These are phyloP conservation scores for Melanophora roralis DNA, from an alignment of 2,888 invertebrate genomes.

Conservation along the genomic window DNA sequence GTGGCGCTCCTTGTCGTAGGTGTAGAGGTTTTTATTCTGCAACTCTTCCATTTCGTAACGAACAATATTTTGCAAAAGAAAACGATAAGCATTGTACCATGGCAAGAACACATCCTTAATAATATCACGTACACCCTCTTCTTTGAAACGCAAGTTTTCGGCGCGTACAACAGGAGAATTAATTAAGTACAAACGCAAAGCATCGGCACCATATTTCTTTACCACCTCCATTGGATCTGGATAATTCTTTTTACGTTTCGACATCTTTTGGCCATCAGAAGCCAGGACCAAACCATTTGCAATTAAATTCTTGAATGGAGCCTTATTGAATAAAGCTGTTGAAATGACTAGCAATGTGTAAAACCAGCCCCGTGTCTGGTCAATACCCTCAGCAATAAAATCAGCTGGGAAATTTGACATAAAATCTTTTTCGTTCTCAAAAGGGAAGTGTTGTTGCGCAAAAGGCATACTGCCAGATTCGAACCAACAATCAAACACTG, in stretches of 20 bases:
- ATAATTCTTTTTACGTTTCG: slow-evolving; percentile 98
- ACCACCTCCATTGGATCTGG: slow-evolving; percentile 96
- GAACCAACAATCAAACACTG: slow-evolving; percentile 99
- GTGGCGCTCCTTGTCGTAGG: slow-evolving; percentile 79
- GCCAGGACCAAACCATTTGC: slow-evolving; percentile 97
- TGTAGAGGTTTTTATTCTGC: slow-evolving; percentile 77
- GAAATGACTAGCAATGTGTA: slow-evolving; percentile 98
- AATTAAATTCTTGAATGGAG: slow-evolving; percentile 98
- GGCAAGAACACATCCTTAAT: slow-evolving; percentile 98
- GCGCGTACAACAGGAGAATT: slow-evolving; percentile 99
- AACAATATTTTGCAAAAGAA: slow-evolving; percentile 95
- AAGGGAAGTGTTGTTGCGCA: slow-evolving; percentile 97
- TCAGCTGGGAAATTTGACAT: slow-evolving; percentile 96
- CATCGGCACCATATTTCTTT: slow-evolving; percentile 97
- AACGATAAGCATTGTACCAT: slow-evolving; percentile 96
- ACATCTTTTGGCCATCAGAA: slow-evolving; percentile 99
- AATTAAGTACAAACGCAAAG: slow-evolving; percentile 94
- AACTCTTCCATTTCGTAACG: slow-evolving; percentile 84
- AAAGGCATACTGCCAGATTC: slow-evolving; percentile 99
- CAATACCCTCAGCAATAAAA: slow-evolving; percentile 99
- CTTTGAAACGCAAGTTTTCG: slow-evolving; percentile 96
- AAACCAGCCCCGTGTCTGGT: slow-evolving; percentile 99
- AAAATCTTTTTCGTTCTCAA: slow-evolving; percentile 92
- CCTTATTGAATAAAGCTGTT: slow-evolving; percentile 95
- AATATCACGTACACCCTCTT: slow-evolving; percentile 96